Conservation (phyloP, 2,888 invertebrate species). For the Drosophila stalkeri region DNA sequence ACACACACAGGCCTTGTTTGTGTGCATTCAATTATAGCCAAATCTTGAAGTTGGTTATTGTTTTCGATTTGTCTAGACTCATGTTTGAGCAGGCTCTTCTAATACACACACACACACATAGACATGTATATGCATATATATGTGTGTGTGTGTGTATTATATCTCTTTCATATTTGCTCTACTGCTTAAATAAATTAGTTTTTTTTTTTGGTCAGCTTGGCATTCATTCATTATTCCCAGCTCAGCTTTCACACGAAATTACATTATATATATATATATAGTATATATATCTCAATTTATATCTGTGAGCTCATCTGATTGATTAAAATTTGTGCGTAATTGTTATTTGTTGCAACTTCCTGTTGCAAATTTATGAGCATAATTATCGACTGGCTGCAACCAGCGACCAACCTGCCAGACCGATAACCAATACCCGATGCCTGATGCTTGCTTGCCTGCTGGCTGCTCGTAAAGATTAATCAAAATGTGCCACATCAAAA, state of each 20-base stretch:
- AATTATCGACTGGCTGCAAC: conserved; percentile 36
- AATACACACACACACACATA: neutral
- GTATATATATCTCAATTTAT: neutral
- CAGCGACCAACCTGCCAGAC: conserved; percentile 14
- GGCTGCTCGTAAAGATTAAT: conserved; percentile 57
- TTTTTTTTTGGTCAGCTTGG: conserved; percentile 49
- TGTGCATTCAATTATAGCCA: conserved; percentile 77
- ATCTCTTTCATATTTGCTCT: conserved; percentile 46
- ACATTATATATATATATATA: neutral
- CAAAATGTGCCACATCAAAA: conserved; percentile 64
- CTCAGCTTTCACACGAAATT: conserved; percentile 8
- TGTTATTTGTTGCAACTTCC: conserved; percentile 38
- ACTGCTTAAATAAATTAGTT: conserved; percentile 72
- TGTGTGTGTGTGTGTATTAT: conserved; percentile 8
- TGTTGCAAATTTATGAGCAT: conserved; percentile 45
- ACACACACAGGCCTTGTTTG: conserved; percentile 50
- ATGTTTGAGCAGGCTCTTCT: conserved; percentile 60
- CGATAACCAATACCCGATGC: neutral
- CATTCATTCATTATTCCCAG: conserved; percentile 41
- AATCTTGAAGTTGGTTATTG: conserved; percentile 76
- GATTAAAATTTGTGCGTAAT: conserved; percentile 32
- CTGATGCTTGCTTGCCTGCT: neutral
- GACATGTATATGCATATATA: neutral
- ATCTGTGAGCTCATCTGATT: conserved; percentile 21
- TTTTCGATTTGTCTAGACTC: conserved; percentile 76